A percentile compares a stretch with the other conserved stretches of the same genome.
These are phyloP conservation scores for Spizaetus ornatus DNA, from an alignment of 2,113 vertebrate species.

Conservation along the genomic window DNA sequence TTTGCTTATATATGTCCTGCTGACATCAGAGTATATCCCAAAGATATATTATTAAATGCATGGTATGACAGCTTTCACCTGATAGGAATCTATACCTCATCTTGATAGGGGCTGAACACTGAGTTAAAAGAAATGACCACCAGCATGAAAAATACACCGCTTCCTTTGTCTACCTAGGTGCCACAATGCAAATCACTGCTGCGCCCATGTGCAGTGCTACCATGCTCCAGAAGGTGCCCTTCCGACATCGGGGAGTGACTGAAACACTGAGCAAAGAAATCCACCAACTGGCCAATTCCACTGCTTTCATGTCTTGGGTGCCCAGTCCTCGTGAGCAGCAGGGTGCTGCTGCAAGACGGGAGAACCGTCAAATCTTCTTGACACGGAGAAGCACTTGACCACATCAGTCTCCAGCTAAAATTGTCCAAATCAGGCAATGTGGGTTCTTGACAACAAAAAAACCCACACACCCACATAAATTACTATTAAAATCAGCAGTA, in stretches of 20 bases:
- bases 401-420: background rate
- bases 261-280: background rate
- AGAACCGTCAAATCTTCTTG: background rate
- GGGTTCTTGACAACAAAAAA: background rate
- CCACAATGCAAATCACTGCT: background rate
- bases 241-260: background rate
- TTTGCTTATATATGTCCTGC: background rate
- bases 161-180: background rate
- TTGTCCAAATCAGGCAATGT: background rate
- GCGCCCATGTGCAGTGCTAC: background rate
- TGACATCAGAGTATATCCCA: background rate
- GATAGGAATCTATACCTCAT: background rate
- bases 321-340: background rate
- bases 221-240: background rate
- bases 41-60: background rate
- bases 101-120: background rate
- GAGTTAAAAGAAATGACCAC: background rate
- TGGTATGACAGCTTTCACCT: background rate
- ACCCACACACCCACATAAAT: background rate
- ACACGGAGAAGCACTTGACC: background rate
- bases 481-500: conserved; percentile 50
- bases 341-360: background rate
- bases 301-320: background rate
- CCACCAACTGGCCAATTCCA: background rate
- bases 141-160: background rate